Evolutionary conservation across 2,888 invertebrate genomes (phyloP).

Genomic region (Apotomis capreana): DNA sequence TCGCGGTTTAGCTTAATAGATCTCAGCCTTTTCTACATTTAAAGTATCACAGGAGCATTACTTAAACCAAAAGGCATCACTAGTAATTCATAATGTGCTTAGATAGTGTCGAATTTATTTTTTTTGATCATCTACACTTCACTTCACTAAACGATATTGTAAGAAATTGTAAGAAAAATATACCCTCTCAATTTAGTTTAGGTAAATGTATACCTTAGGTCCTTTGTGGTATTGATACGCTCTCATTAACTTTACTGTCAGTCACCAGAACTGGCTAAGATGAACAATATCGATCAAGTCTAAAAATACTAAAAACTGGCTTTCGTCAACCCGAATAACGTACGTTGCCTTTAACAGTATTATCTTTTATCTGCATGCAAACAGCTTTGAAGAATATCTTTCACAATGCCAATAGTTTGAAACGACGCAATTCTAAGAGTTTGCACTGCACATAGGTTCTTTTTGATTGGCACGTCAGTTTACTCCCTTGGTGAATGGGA

Average conservation of each 20-base stretch:
- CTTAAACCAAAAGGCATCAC: not conserved
- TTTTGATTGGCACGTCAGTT: not conserved
- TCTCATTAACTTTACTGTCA: no score
- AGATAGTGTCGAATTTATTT: no score
- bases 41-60: not conserved
- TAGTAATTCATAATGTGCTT: no score
- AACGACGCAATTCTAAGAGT: not conserved
- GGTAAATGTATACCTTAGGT: no score
- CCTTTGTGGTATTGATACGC: no score
- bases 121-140: no score
- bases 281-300: slow-evolving; percentile 31
- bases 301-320: slow-evolving; percentile 36
- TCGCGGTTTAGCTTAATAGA: no score
- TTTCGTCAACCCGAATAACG: slow-evolving; percentile 18
- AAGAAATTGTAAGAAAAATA: no score
- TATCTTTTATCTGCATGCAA: slow-evolving; percentile 33
- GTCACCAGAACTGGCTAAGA: not conserved
- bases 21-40: no score
- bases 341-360: slow-evolving; percentile 14
- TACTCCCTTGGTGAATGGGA: slow-evolving; percentile 32
- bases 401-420: not conserved
- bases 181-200: no score
- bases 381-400: not conserved
- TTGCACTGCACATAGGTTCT: not conserved
- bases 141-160: no score